phyloP scores from a whole-genome alignment of 2,113 vertebrate genomes.

The Uria aalge region DNA sequence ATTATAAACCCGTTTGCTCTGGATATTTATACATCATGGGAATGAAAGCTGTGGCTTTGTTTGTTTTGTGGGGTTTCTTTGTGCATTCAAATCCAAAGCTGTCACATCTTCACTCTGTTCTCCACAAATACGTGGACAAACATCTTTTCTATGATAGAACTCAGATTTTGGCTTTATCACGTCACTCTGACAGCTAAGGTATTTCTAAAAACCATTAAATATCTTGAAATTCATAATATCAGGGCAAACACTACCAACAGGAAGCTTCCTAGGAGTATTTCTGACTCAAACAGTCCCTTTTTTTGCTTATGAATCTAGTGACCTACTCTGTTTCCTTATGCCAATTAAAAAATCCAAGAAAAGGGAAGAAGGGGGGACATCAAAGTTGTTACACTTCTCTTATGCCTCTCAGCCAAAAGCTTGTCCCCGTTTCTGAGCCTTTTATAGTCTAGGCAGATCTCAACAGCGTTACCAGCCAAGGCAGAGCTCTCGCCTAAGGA shows the following conservation, averaged over 20 bases:
- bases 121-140: not conserved
- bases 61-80: not conserved
- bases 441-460: slow-evolving; percentile 65
- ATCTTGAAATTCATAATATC: not conserved
- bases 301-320: slow-evolving; percentile 25
- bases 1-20: not conserved
- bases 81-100: not conserved
- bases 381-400: slow-evolving; percentile 8
- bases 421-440: slow-evolving; percentile 27
- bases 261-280: slow-evolving; percentile 3
- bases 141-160: not conserved
- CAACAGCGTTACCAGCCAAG: slow-evolving; percentile 39
- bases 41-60: not conserved
- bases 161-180: not conserved
- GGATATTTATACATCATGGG: not conserved
- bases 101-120: not conserved
- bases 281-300: slow-evolving; percentile 3
- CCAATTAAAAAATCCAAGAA: slow-evolving; percentile 11
- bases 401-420: slow-evolving; percentile 36
- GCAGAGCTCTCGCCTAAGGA: slow-evolving; percentile 65
- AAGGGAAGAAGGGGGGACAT: not conserved
- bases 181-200: not conserved
- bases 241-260: not conserved
- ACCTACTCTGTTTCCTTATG: slow-evolving; percentile 34
- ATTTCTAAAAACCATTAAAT: not conserved